Evolutionary conservation across 2,113 vertebrate genomes (phyloP).

Genomic region (Arizona elegans): DNA sequence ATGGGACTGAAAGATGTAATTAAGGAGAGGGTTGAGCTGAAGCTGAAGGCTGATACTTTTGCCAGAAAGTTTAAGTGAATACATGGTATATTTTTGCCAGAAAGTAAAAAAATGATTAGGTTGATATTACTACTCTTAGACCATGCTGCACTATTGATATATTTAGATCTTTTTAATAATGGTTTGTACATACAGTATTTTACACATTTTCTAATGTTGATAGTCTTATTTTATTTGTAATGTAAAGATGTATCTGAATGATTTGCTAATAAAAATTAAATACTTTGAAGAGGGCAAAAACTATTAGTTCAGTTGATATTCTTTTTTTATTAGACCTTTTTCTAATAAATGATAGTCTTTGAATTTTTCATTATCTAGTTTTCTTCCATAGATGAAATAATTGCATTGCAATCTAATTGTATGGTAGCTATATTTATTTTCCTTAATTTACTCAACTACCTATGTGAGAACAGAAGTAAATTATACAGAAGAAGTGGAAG

Average conservation of each 20-base stretch:
- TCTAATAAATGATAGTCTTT: not conserved
- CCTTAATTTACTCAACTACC: constrained; percentile 77
- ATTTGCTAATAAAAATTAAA: not conserved
- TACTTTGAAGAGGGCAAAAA: not conserved
- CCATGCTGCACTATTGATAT: not conserved
- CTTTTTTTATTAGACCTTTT: not conserved
- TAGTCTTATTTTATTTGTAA: not conserved
- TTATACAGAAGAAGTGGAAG: constrained; percentile 96
- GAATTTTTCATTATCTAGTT: not conserved
- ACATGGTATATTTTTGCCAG: not conserved
- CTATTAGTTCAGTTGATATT: not conserved
- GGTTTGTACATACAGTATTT: not conserved
- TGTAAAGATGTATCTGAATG: not conserved
- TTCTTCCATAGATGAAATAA: not conserved
- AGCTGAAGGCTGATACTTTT: not conserved
- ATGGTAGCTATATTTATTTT: constrained; percentile 40
- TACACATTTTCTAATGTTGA: not conserved
- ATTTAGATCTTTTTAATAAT: not conserved
- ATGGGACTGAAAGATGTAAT: not conserved
- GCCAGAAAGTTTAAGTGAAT: not conserved
- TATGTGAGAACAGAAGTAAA: constrained; percentile 99
- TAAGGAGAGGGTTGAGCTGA: not conserved
- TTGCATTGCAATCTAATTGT: not conserved
- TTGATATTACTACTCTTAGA: not conserved
- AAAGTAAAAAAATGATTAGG: not conserved